Conservation (phyloP, 1,140 invertebrate species). For the Gonatopus flavifemur region DNA sequence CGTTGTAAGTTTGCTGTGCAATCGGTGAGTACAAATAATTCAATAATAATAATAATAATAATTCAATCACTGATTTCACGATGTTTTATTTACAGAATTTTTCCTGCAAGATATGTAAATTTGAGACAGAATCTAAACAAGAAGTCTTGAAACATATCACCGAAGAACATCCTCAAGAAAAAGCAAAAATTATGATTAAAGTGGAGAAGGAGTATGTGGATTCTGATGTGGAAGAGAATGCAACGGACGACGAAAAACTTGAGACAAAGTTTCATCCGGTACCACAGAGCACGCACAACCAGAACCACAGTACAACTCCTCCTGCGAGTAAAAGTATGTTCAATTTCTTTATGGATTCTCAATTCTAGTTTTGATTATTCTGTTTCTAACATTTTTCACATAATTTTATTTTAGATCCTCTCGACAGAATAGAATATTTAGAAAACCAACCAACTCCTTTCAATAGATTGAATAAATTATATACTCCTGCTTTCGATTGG, state of each 20-base stretch:
- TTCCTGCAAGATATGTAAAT: conserved; percentile 46
- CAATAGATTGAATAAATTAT: conserved; percentile 13
- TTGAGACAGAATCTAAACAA: conserved; percentile 20
- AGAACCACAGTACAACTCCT: not conserved
- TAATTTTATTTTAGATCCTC: conserved; percentile 15
- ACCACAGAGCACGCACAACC: no score
- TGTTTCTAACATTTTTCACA: not conserved
- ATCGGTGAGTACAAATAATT: conserved; percentile 20
- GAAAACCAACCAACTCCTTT: conserved; percentile 6
- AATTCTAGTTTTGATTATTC: not conserved
- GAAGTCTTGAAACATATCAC: conserved; percentile 38
- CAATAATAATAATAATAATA: not conserved
- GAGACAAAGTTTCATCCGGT: not conserved
- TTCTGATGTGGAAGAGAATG: conserved; percentile 21
- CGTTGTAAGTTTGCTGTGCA: conserved; percentile 42
- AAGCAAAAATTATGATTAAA: no score
- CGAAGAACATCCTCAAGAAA: conserved; percentile 27
- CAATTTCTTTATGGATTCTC: not conserved
- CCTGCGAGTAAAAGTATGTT: conserved; percentile 4
- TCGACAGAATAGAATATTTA: conserved; percentile 25
- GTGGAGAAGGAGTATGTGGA: conserved; percentile 19
- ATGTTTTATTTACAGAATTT: conserved; percentile 29
- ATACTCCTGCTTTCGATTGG: conserved; percentile 38
- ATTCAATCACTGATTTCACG: not conserved
- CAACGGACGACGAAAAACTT: conserved; percentile 10